Conservation (phyloP, 1,140 invertebrate species). For the Brachystomella parvula region DNA sequence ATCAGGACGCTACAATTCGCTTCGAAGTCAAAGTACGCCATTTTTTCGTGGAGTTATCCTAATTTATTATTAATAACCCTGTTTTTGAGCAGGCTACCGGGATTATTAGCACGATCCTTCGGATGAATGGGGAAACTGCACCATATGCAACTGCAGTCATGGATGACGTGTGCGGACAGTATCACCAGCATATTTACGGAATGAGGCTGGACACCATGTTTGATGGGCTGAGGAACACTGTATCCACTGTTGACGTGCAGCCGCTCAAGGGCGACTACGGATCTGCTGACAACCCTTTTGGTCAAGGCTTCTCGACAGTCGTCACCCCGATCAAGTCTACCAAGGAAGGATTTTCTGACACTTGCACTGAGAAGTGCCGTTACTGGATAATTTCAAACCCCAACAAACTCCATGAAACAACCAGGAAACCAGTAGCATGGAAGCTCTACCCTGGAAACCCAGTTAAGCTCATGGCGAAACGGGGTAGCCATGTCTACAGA, state of each 20-base stretch:
- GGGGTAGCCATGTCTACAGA: constrained; percentile 12
- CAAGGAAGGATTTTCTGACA: background rate
- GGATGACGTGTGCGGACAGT: constrained; percentile 15
- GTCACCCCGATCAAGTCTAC: constrained; percentile 12
- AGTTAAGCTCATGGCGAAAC: constrained; percentile 9
- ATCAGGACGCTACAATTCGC: constrained; percentile 25
- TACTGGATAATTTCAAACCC: constrained; percentile 23
- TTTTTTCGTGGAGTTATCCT: background rate
- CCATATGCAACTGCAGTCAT: background rate
- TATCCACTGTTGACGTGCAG: constrained; percentile 14
- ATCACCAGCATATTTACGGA: constrained; percentile 29
- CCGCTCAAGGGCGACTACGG: constrained; percentile 12
- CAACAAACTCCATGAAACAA: constrained; percentile 9
- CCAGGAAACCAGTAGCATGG: constrained; percentile 21
- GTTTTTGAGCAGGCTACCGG: constrained; percentile 32
- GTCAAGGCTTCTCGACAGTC: constrained; percentile 19
- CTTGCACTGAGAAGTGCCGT: background rate
- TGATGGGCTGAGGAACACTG: constrained; percentile 21
- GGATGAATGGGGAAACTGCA: constrained; percentile 9
- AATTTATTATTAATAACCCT: constrained; percentile 11
- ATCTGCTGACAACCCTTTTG: constrained; percentile 18
- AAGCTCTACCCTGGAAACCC: constrained; percentile 15
- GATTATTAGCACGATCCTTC: constrained; percentile 12
- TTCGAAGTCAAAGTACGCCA: constrained; percentile 32
- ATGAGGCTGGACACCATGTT: constrained; percentile 22